Conservation (phyloP, 1,140 invertebrate species). For the Ceratosolen fusciceps region DNA sequence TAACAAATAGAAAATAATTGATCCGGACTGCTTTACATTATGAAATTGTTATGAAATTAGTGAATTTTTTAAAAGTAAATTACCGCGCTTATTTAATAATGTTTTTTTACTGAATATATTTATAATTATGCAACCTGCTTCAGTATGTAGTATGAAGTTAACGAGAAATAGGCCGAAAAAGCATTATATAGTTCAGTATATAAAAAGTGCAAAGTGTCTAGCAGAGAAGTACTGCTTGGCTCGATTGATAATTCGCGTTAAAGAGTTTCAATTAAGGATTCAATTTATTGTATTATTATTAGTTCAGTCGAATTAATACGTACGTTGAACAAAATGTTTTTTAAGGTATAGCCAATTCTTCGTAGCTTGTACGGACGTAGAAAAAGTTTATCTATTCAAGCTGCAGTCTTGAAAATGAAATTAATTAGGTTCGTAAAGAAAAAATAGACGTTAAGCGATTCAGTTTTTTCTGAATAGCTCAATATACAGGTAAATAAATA, state of each 20-base stretch:
- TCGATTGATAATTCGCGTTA: background rate
- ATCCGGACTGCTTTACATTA: no score
- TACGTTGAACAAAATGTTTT: background rate
- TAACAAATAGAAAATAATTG: no score
- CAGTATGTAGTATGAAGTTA: background rate
- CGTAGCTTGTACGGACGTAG: background rate
- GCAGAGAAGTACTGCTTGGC: background rate
- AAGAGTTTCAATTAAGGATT: background rate
- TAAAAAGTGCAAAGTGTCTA: no score
- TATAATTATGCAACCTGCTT: conserved; percentile 12
- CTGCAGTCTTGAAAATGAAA: background rate
- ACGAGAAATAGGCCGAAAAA: no score
- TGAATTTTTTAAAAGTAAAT: no score
- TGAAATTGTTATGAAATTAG: no score
- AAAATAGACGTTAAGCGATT: background rate
- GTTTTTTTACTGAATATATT: background rate
- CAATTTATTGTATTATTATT: no score
- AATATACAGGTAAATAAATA: background rate
- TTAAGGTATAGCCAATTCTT: no score
- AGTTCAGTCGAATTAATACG: background rate
- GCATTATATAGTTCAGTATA: no score
- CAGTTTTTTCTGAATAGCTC: no score
- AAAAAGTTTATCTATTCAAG: background rate
- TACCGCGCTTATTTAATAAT: no score
- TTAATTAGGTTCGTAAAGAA: background rate